Evolutionary conservation across 1,140 invertebrate species (phyloP).

Genomic region (Lordiphosa mommai): DNA sequence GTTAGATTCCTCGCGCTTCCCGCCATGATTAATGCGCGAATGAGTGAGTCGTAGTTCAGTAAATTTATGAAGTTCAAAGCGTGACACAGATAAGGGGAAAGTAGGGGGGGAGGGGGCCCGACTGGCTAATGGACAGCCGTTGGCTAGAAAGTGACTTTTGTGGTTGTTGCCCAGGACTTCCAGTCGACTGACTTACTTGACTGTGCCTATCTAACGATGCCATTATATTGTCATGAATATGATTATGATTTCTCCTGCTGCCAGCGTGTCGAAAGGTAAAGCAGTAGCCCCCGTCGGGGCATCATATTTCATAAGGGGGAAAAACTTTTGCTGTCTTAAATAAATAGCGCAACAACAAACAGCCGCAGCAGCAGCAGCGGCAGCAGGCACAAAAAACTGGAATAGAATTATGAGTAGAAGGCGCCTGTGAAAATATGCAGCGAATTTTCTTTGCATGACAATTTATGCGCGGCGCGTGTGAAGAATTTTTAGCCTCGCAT

Average conservation of each 20-base stretch:
- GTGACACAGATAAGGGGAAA: constrained; percentile 3
- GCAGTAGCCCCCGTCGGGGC: neutral
- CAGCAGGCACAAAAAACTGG: constrained; percentile 13
- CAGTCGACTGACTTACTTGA: constrained; percentile 21
- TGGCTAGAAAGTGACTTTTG: constrained; percentile 18
- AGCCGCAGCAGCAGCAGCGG: neutral
- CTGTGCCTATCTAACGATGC: constrained; percentile 55
- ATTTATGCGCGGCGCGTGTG: constrained; percentile 38
- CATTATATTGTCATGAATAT: constrained; percentile 73
- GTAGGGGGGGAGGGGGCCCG: neutral
- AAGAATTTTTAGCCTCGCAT: constrained; percentile 31
- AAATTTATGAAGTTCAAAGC: constrained; percentile 49
- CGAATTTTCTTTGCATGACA: constrained; percentile 27
- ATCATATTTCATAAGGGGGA: constrained; percentile 23
- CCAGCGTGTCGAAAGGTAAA: constrained; percentile 18
- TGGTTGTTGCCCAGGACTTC: constrained; percentile 17
- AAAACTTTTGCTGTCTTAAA: constrained; percentile 28
- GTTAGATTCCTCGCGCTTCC: neutral
- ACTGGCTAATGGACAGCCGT: constrained; percentile 50
- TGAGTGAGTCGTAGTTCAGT: constrained; percentile 12
- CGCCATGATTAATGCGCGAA: constrained; percentile 47
- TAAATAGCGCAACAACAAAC: constrained; percentile 28
- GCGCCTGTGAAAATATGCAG: constrained; percentile 27
- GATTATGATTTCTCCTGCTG: constrained; percentile 34
- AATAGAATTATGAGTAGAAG: constrained; percentile 43